These are phyloP conservation scores for Kradibia gibbosae DNA, from an alignment of 1,140 invertebrate species.

Conservation along the genomic window DNA sequence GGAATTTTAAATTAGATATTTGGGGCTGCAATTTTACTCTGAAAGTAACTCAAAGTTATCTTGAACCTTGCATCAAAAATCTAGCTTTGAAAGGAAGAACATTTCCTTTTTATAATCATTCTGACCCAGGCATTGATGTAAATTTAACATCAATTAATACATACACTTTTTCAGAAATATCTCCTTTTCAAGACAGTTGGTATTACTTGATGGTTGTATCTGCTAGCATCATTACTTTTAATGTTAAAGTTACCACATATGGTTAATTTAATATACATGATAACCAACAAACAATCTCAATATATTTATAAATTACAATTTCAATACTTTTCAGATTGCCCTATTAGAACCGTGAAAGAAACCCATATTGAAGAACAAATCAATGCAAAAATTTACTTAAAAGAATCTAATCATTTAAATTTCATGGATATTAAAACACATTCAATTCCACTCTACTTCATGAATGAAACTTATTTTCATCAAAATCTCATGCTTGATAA, in stretches of 20 bases:
- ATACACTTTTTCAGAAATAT: constrained; percentile 67
- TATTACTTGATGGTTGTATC: constrained; percentile 74
- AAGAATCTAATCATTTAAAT: constrained; percentile 45
- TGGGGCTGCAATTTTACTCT: constrained; percentile 71
- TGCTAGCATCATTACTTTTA: constrained; percentile 69
- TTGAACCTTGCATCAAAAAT: constrained; percentile 66
- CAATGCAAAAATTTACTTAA: constrained; percentile 49
- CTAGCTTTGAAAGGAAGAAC: constrained; percentile 67
- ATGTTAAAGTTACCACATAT: constrained; percentile 66
- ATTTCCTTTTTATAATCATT: constrained; percentile 68
- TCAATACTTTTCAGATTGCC: constrained; percentile 61
- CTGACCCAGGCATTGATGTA: constrained; percentile 56
- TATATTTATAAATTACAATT: too few species aligned
- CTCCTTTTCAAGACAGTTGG: constrained; percentile 74
- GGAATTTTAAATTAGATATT: constrained; percentile 70
- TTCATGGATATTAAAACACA: constrained; percentile 50
- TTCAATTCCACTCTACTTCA: constrained; percentile 27
- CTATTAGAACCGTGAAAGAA: constrained; percentile 61
- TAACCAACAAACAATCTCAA: constrained; percentile 14
- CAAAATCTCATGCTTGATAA: not conserved
- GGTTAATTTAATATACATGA: constrained; percentile 60
- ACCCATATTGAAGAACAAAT: constrained; percentile 54
- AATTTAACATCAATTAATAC: constrained; percentile 64
- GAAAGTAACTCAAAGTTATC: constrained; percentile 52
- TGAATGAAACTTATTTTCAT: constrained; percentile 24